Conservation (phyloP, 1,140 invertebrate species). For the Diorhabda carinulata region DNA sequence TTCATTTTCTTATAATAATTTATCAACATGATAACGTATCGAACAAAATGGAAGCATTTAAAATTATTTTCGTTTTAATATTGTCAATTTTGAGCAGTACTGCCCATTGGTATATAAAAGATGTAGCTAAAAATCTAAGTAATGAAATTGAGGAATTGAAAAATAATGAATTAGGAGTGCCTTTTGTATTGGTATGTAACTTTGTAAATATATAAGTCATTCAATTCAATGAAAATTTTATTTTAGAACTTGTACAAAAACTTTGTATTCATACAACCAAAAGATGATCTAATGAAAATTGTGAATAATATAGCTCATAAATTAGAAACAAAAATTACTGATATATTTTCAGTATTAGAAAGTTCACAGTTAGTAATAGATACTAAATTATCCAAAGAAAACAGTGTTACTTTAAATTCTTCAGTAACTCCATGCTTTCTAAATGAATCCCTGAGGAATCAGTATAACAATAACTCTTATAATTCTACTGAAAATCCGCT, state of each 20-base stretch:
- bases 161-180: slow-evolving; percentile 13
- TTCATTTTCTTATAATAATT: neutral
- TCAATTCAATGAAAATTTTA: slow-evolving; percentile 6
- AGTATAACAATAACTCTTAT: neutral
- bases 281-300: neutral
- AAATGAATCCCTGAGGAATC: neutral
- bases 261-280: neutral
- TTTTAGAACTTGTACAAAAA: slow-evolving; percentile 14
- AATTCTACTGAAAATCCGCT: slow-evolving; percentile 8
- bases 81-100: slow-evolving; percentile 2
- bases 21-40: slow-evolving; percentile 3
- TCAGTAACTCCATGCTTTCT: neutral
- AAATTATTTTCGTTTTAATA: neutral
- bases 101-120: slow-evolving; percentile 5
- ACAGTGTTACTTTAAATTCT: neutral
- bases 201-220: slow-evolving; percentile 5
- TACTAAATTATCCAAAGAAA: neutral
- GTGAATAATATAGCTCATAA: slow-evolving; percentile 5
- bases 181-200: slow-evolving; percentile 5
- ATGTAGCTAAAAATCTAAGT: slow-evolving; percentile 7
- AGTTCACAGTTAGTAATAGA: neutral
- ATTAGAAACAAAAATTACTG: slow-evolving; percentile 6
- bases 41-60: slow-evolving; percentile 11
- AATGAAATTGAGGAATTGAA: neutral
- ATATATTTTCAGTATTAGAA: slow-evolving; percentile 8